Evolutionary conservation across 2,797 vertebrate genomes (phyloP).

Genomic region (Synanceia verrucosa): DNA sequence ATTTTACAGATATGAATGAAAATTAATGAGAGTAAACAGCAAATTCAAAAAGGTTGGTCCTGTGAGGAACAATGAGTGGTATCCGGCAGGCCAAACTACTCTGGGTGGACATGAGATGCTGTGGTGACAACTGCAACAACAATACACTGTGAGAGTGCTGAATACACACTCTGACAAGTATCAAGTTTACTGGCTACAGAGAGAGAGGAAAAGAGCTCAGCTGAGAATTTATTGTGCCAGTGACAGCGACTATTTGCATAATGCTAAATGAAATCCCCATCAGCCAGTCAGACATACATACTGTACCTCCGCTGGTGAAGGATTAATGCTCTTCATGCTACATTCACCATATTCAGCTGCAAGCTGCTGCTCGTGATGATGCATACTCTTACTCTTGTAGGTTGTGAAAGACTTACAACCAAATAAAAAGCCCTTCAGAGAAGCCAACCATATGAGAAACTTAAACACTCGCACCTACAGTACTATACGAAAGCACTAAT

Average conservation of each 20-base stretch:
- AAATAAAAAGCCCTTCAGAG: slow-evolving; percentile 54
- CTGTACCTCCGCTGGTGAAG: slow-evolving; percentile 53
- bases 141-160: slow-evolving; percentile 13
- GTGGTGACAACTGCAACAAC: slow-evolving; percentile 4
- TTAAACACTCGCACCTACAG: slow-evolving; percentile 27
- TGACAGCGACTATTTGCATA: slow-evolving; percentile 74
- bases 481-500: slow-evolving; percentile 44
- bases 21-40: not conserved
- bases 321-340: slow-evolving; percentile 74
- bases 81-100: slow-evolving; percentile 5
- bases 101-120: not conserved
- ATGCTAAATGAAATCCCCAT: slow-evolving; percentile 73
- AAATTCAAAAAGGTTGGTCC: not conserved
- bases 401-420: slow-evolving; percentile 27
- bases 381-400: slow-evolving; percentile 23
- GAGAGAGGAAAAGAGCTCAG: slow-evolving; percentile 33
- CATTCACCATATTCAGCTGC: slow-evolving; percentile 61
- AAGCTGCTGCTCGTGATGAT: slow-evolving; percentile 58
- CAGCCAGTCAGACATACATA: slow-evolving; percentile 60
- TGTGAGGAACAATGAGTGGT: slow-evolving; percentile 5
- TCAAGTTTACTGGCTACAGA: slow-evolving; percentile 33
- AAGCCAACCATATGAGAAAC: slow-evolving; percentile 27
- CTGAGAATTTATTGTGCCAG: slow-evolving; percentile 50
- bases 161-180: slow-evolving; percentile 59
- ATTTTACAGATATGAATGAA: not conserved